Base-by-base conservation (phyloP, 1,140 invertebrate species). In the Drosophila bocki region DNA sequence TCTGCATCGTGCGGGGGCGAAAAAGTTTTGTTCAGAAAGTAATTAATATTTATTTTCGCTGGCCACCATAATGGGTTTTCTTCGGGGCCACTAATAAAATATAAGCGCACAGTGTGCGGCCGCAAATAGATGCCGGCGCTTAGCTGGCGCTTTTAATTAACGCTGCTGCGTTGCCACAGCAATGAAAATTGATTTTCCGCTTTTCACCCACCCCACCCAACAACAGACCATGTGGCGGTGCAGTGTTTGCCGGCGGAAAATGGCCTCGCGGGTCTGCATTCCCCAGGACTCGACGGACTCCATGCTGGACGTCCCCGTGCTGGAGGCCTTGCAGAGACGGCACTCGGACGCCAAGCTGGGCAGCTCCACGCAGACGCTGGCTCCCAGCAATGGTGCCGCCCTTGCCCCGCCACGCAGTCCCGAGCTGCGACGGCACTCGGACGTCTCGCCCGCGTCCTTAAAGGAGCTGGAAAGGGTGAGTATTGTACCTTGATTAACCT, bases 391-490 rank as follows among this genome's bases (percentile, higher is more conserved):
- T 41, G 93, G 94, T 1, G 88, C 93, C 3, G 93, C 93, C 12
- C 92, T 97, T 15, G 96, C 96, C 11, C 96, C 96, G 13, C 96
- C 97, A 0, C 93, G 96, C 32, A 96, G 96, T 68, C 96, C 96
- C 0, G 96, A 97, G 80, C 92, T 97, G 1, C 93, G 96, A 1
- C 93, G 97, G 41, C 97, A 97, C 83, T 97, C 96, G 1, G 97
- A 97, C 72, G 96, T 97, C 1, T 97, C 97, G 17, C 96, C 96
- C 1, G 96, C 96, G 0, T 97, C 96, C 41, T 93, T 97, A 6
- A 97, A 97, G 87, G 96, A 97, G 93, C 93, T 97, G 2, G 97
- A 97, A 93, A 96, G 97, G 94, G 96, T 97, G 94, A 93, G 93
- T 91, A 9, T 3, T n/a, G 50, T 1, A 7, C 29, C n/a, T 33